phyloP scores from a whole-genome alignment of 2,113 vertebrate species.

The Mustelus asterias region DNA sequence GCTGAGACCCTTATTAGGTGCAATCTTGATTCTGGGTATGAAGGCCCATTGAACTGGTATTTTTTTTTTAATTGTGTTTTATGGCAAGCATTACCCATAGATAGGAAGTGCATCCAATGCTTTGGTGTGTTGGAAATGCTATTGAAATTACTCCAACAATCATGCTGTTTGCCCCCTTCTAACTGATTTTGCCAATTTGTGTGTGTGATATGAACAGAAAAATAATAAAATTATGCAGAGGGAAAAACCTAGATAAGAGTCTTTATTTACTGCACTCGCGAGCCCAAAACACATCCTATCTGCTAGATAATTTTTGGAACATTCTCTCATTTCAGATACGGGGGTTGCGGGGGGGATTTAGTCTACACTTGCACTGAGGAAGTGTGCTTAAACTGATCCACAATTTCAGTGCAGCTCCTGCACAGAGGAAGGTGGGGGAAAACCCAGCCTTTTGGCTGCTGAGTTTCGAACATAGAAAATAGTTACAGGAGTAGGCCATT shows the following conservation, averaged over 20 bases:
- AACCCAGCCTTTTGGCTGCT: background rate
- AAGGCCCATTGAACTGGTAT: background rate
- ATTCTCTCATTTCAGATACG: background rate
- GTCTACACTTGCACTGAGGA: background rate
- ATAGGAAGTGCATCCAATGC: background rate
- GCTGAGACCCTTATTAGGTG: background rate
- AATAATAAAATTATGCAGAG: background rate
- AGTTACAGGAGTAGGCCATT: too few species aligned
- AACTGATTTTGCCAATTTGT: background rate
- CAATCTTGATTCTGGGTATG: background rate
- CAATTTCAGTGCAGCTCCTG: background rate
- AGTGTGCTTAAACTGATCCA: background rate
- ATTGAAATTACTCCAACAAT: background rate
- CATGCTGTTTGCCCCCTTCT: background rate
- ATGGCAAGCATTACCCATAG: too few species aligned
- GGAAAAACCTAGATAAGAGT: background rate
- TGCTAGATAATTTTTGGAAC: background rate
- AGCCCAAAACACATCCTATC: background rate
- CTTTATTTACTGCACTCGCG: background rate
- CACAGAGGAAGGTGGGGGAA: background rate
- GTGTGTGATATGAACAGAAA: conserved; percentile 18
- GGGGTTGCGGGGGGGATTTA: too few species aligned
- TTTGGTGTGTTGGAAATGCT: background rate
- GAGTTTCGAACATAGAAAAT: too few species aligned
- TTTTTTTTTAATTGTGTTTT: background rate